These are phyloP conservation scores for Congeria kusceri DNA, from an alignment of 2,888 invertebrate species.

Conservation along the genomic window DNA sequence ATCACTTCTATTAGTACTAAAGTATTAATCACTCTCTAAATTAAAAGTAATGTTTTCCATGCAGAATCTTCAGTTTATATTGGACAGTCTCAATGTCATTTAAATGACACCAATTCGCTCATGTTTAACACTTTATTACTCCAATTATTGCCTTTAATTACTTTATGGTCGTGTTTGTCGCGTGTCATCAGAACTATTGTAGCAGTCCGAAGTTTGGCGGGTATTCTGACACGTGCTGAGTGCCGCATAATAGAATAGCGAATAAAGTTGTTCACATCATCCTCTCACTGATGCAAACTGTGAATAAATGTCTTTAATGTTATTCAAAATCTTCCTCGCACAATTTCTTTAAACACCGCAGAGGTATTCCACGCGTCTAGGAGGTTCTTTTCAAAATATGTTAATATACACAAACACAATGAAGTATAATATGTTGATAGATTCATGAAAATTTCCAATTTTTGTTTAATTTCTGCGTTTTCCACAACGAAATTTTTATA, in stretches of 20 bases:
- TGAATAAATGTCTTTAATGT: conserved; percentile 10
- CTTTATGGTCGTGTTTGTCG: conserved; percentile 53
- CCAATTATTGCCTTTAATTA: conserved; percentile 23
- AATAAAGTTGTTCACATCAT: conserved; percentile 23
- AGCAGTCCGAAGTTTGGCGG: conserved; percentile 14
- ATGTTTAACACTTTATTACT: conserved; percentile 50
- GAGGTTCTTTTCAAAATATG: no score
- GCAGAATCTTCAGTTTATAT: conserved; percentile 5
- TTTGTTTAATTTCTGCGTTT: no score
- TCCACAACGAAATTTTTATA: no score
- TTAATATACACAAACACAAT: no score
- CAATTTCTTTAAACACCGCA: no score
- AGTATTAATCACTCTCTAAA: no score
- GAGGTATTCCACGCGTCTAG: no score
- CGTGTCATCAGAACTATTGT: conserved; percentile 44
- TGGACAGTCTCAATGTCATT: conserved; percentile 32
- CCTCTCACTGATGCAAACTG: conserved; percentile 18
- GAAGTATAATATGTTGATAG: no score
- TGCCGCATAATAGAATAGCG: conserved; percentile 8
- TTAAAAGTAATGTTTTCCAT: no score
- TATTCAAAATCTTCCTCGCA: no score
- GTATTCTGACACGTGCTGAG: conserved; percentile 46
- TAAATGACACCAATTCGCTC: conserved; percentile 55
- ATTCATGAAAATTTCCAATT: no score
- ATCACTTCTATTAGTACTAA: no score